Evolutionary conservation across 2,113 vertebrate genomes (phyloP).

Genomic region (Tragelaphus strepsiceros): DNA sequence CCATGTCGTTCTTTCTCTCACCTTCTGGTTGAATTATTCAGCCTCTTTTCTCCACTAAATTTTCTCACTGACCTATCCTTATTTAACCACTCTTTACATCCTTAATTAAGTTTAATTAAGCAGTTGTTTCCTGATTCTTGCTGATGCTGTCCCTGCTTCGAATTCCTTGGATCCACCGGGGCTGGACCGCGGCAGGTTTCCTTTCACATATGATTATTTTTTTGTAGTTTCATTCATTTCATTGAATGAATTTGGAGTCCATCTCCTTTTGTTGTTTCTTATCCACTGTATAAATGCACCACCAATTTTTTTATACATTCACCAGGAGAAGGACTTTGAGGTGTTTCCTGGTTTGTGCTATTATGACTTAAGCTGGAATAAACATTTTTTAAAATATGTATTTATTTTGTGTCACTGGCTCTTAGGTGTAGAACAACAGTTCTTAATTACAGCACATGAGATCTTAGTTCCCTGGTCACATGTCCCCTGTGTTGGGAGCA

Average conservation of each 20-base stretch:
- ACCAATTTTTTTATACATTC: not conserved
- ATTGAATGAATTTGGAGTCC: not conserved
- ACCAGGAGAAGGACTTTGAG: not conserved
- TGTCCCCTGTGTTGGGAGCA: not conserved
- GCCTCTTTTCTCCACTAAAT: no score
- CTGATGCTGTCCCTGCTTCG: no score
- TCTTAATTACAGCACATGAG: not conserved
- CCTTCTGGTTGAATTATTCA: no score
- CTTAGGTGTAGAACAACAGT: not conserved
- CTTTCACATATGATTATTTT: not conserved
- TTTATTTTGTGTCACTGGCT: not conserved
- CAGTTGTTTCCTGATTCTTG: no score
- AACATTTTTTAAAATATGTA: not conserved
- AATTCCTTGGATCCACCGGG: no score
- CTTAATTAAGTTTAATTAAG: no score
- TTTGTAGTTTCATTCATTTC: not conserved
- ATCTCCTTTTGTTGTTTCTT: not conserved
- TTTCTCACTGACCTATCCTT: no score
- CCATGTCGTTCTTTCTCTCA: no score
- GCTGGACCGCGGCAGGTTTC: no score
- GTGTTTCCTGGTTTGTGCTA: not conserved
- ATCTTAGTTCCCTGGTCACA: not conserved
- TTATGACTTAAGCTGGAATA: not conserved
- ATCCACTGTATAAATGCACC: not conserved
- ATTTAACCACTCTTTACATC: no score